phyloP scores from a whole-genome alignment of 1,140 invertebrate species.

The Platyscapa corneri region DNA sequence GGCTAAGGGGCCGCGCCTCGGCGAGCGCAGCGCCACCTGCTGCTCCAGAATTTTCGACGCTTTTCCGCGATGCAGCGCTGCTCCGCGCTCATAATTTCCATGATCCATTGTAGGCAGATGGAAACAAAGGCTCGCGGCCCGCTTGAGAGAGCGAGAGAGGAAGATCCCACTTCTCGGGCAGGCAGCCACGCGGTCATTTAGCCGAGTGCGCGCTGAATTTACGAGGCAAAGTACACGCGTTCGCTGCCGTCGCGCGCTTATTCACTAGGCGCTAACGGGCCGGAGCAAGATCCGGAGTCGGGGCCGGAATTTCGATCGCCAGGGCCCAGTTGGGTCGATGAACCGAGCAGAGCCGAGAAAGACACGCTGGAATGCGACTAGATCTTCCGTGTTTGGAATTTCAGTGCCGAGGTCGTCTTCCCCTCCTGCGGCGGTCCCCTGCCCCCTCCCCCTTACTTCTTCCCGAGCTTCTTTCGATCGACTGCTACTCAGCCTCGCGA shows the following conservation, averaged over 20 bases:
- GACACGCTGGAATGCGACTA: constrained; percentile 20
- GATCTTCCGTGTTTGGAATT: constrained; percentile 33
- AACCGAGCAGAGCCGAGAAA: background rate
- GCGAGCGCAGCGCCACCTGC: background rate
- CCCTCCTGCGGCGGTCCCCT: background rate
- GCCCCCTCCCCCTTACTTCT: background rate
- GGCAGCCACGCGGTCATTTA: too few relatives aligned
- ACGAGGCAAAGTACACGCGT: too few relatives aligned
- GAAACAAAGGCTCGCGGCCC: too few relatives aligned
- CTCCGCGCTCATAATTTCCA: too few relatives aligned
- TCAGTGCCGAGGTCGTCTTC: background rate
- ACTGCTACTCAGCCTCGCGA: background rate
- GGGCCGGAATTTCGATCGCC: constrained; percentile 32
- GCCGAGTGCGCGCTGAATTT: too few relatives aligned
- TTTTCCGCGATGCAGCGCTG: too few relatives aligned
- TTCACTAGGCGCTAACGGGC: background rate
- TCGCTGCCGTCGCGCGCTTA: too few relatives aligned
- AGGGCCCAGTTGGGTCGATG: constrained; percentile 5
- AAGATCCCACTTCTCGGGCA: too few relatives aligned
- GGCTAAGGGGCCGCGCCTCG: too few relatives aligned
- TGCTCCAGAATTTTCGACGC: background rate
- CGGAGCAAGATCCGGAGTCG: background rate
- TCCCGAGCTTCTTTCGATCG: background rate
- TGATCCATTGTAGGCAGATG: too few relatives aligned
- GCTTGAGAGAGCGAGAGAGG: too few relatives aligned